Percentiles rank a stretch among this genome's conserved stretches.
phyloP scores from a whole-genome alignment of 1,140 invertebrate genomes.

The Drosophila tristis region DNA sequence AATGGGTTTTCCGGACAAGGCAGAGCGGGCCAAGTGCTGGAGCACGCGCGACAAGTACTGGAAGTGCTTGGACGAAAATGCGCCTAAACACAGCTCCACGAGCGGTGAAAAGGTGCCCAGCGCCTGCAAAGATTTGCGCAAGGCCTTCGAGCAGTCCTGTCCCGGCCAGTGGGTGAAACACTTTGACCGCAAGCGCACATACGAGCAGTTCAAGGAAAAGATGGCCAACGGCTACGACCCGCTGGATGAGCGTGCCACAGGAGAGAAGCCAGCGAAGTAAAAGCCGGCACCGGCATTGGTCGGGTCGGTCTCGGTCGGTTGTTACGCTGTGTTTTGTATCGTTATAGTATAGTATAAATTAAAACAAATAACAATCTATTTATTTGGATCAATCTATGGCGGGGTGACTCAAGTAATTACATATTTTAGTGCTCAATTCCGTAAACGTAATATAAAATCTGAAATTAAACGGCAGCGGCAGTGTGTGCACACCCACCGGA shows the following conservation, averaged over 20 bases:
- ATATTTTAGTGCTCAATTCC: too few relatives aligned
- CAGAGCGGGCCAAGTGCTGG: constrained; percentile 93
- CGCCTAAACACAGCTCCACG: constrained; percentile 84
- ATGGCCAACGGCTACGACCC: constrained; percentile 94
- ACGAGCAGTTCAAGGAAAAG: constrained; percentile 94
- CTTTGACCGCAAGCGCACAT: constrained; percentile 95
- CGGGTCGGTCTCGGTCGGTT: constrained; percentile 3
- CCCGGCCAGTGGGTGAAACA: constrained; percentile 96
- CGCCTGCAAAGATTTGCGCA: constrained; percentile 89
- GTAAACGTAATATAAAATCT: too few relatives aligned
- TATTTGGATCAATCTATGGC: too few relatives aligned
- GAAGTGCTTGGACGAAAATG: constrained; percentile 92
- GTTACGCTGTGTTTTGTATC: constrained; percentile 53
- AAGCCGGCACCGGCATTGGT: constrained; percentile 23
- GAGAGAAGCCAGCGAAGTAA: constrained; percentile 22
- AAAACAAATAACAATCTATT: constrained; percentile 33
- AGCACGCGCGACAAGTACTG: constrained; percentile 93
- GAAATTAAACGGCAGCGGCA: too few relatives aligned
- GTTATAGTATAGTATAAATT: constrained; percentile 58
- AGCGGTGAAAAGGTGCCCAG: constrained; percentile 84
- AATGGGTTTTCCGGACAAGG: constrained; percentile 94
- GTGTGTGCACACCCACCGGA: too few relatives aligned
- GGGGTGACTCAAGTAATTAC: too few relatives aligned
- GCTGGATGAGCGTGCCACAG: constrained; percentile 70
- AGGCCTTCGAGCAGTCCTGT: constrained; percentile 92